Evolutionary conservation across 35 echinoderm and acorn worm species (phyloP), one percentile per base, ranked within the genome.

Genomic region (Apostichopus parvimensis): DNA sequence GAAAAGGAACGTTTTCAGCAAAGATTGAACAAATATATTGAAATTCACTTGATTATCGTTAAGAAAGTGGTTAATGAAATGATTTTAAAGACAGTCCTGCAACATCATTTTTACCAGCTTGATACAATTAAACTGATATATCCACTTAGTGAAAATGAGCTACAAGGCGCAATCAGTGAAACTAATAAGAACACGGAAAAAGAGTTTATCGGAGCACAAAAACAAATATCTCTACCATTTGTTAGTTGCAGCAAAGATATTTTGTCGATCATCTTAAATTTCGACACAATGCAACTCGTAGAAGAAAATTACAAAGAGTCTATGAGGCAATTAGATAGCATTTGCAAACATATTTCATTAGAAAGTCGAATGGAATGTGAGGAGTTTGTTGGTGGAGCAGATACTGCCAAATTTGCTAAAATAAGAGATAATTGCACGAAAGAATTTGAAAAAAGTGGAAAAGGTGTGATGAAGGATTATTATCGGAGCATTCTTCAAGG

Each of bases 281-380:
- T 10, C 78, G 78, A 80, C 26, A 80, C 6, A 28, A 8, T 80
- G 6, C 4, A 24, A 5, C 2, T 80, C 23, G 26, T 80, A 80
- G 26, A 52, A 80, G 78, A 80, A 80, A 80, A 80, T 80, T 80
- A 80, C 78, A 80, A 80, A 24, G 15, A 28, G 23, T 80, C 78
- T 1, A 52, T 52, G 4, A 6, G 15, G 78, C 4, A 80, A 52
- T 80, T 24, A 5, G 78, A 52, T 10, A 24, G 6, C 6, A 80
- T 80, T 80, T 80, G 0, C 26, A 24, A 15, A 28, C 0, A 12
- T 52, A 80, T 80, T 28, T 24, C 6, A 80, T 80, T 5, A 6
- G 23, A 80, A 28, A 54, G 23, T 80, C 20, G 17, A 17, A 73
- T 0, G 5, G 22, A 21, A 21, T 73, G 13, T 21, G 17, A 73